Conservation (phyloP, 1,140 invertebrate species). For the Agraylea sexmaculata region DNA sequence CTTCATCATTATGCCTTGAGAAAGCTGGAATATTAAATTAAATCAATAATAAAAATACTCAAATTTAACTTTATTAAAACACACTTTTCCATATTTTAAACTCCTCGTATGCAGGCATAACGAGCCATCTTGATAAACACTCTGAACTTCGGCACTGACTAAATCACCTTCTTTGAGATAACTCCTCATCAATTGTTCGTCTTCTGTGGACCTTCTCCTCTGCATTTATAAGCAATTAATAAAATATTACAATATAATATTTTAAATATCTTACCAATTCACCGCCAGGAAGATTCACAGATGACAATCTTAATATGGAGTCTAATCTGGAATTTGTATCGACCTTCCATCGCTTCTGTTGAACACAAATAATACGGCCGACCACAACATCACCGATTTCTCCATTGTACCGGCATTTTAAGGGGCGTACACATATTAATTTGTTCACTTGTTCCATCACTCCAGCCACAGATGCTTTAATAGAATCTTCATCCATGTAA, state of each 20-base stretch:
- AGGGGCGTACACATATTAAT: conserved; percentile 77
- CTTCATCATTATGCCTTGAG: conserved; percentile 71
- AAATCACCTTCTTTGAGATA: conserved; percentile 94
- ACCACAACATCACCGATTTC: conserved; percentile 97
- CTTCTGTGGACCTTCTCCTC: conserved; percentile 85
- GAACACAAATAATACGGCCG: conserved; percentile 83
- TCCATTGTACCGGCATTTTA: conserved; percentile 83
- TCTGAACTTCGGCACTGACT: conserved; percentile 95
- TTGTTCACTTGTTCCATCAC: conserved; percentile 90
- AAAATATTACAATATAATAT: conserved; percentile 1
- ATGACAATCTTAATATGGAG: conserved; percentile 78
- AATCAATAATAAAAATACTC: conserved; percentile 4
- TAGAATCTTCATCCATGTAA: conserved; percentile 66
- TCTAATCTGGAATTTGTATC: conserved; percentile 87
- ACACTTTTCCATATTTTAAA: conserved; percentile 92
- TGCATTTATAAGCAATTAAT: conserved; percentile 30
- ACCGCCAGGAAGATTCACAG: conserved; percentile 94
- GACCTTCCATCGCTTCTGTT: conserved; percentile 89
- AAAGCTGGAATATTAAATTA: conserved; percentile 28
- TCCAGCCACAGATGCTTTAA: conserved; percentile 89
- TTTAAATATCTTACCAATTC: conserved; percentile 61
- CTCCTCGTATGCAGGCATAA: conserved; percentile 91
- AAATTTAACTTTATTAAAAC: neutral
- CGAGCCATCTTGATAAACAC: conserved; percentile 80
- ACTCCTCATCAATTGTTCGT: conserved; percentile 93